phyloP scores from a whole-genome alignment of 2,888 invertebrate species.

The Amblyjoppa proteus region DNA sequence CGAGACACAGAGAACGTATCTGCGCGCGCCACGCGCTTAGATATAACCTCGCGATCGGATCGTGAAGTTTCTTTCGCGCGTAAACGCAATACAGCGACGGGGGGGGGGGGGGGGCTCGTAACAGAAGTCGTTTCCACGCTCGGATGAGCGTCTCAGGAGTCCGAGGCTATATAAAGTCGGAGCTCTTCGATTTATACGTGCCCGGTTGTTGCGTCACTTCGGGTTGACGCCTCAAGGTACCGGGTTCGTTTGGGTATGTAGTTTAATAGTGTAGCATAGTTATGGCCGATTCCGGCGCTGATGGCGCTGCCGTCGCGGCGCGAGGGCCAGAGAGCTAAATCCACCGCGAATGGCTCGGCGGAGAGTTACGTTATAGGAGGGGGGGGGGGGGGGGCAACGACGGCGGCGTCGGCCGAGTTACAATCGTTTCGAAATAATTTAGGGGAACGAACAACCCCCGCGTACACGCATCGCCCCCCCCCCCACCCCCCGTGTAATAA shows the following conservation, averaged over 20 bases:
- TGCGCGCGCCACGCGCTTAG: neutral
- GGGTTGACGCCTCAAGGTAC: constrained; percentile 52
- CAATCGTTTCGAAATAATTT: constrained; percentile 82
- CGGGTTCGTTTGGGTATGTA: constrained; percentile 36
- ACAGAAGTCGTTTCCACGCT: neutral
- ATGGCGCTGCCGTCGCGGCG: neutral
- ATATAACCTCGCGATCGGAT: constrained; percentile 18
- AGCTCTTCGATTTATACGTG: constrained; percentile 57
- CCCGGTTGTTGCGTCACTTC: constrained; percentile 61
- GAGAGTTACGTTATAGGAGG: constrained; percentile 35
- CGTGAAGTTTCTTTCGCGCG: constrained; percentile 57
- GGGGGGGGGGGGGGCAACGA: constrained; percentile 32
- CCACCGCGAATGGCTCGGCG: constrained; percentile 53
- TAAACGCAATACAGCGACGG: constrained; percentile 9
- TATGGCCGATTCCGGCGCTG: constrained; percentile 56
- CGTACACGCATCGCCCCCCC: constrained; percentile 47
- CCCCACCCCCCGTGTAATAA: constrained; percentile 62
- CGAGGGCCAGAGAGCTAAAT: constrained; percentile 64
- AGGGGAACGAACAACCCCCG: constrained; percentile 82
- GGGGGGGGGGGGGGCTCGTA: neutral
- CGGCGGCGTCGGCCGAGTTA: constrained; percentile 63
- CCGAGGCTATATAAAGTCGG: constrained; percentile 49
- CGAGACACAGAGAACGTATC: neutral
- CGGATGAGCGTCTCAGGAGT: constrained; percentile 23
- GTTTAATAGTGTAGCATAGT: constrained; percentile 56